phyloP scores from a whole-genome alignment of 2,797 vertebrate species.

The Numenius phaeopus region DNA sequence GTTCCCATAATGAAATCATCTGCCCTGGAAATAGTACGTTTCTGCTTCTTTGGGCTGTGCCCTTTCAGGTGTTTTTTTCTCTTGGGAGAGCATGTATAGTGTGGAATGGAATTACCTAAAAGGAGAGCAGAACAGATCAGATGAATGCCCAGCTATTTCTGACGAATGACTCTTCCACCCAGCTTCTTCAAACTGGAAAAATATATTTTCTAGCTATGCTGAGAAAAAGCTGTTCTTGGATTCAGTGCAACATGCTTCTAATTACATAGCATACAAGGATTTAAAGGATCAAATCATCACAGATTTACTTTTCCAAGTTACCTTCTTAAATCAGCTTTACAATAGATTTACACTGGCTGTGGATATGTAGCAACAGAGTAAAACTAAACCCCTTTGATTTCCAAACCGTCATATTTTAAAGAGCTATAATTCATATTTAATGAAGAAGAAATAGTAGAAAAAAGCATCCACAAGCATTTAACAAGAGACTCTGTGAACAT shows the following conservation, averaged over 20 bases:
- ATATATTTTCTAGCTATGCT: conserved; percentile 12
- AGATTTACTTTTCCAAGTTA: conserved; percentile 57
- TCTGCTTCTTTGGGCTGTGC: background rate
- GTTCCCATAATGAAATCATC: background rate
- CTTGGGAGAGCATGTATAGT: background rate
- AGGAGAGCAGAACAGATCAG: background rate
- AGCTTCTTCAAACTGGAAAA: background rate
- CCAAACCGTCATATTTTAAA: conserved; percentile 67
- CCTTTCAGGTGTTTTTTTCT: background rate
- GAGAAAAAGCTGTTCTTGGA: conserved; percentile 1
- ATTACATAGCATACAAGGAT: conserved; percentile 37
- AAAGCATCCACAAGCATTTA: conserved; percentile 69
- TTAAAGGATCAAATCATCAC: conserved; percentile 53
- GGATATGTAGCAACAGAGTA: conserved; percentile 50
- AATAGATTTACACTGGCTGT: conserved; percentile 58
- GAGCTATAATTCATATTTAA: conserved; percentile 75
- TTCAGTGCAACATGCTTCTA: conserved; percentile 38
- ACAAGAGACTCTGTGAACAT: conserved; percentile 35
- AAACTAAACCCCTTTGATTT: conserved; percentile 70
- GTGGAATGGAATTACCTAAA: background rate
- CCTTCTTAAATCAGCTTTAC: conserved; percentile 66
- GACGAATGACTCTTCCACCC: background rate
- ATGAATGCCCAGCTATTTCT: background rate
- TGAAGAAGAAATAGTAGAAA: conserved; percentile 70
- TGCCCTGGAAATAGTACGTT: background rate